phyloP scores from a whole-genome alignment of 92 coral and sea anemone genomes.

The Epizoanthus scotinus region DNA sequence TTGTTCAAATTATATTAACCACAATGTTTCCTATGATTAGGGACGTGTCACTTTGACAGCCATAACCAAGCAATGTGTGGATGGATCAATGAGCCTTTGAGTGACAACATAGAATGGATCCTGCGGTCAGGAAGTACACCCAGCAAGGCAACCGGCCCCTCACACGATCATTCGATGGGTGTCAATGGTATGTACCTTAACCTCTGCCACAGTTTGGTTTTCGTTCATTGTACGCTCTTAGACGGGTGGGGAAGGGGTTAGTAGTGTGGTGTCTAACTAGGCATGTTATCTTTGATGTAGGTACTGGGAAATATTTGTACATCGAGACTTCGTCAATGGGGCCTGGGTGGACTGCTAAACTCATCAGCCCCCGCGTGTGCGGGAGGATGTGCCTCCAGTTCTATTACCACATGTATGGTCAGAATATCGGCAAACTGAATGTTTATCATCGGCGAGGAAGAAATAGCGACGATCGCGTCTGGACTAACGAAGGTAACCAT shows the following conservation, averaged over 20 bases:
- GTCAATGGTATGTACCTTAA: conserved; percentile 53
- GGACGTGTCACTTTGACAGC: conserved; percentile 86
- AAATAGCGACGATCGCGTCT: conserved; percentile 66
- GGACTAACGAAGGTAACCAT: conserved; percentile 74
- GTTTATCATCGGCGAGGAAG: conserved; percentile 75
- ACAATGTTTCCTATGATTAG: conserved; percentile 12
- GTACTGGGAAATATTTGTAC: conserved; percentile 64
- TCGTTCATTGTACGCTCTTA: neutral
- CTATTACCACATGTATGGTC: conserved; percentile 84
- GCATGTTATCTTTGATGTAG: neutral
- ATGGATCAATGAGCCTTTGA: conserved; percentile 81
- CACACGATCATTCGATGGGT: conserved; percentile 69
- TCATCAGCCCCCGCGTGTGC: conserved; percentile 83
- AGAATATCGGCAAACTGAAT: conserved; percentile 58
- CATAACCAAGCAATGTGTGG: conserved; percentile 62
- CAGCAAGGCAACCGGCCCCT: conserved; percentile 75
- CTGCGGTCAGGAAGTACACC: conserved; percentile 67
- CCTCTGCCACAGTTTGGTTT: too few species aligned
- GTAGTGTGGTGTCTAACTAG: too few species aligned
- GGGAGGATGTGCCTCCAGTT: conserved; percentile 83
- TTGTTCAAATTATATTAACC: neutral
- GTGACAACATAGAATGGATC: conserved; percentile 85
- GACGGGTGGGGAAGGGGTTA: neutral
- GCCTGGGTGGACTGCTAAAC: conserved; percentile 63
- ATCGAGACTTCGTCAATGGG: conserved; percentile 69